These are phyloP conservation scores for Parasteatoda tepidariorum DNA, from an alignment of 1,140 invertebrate genomes.

Conservation along the genomic window DNA sequence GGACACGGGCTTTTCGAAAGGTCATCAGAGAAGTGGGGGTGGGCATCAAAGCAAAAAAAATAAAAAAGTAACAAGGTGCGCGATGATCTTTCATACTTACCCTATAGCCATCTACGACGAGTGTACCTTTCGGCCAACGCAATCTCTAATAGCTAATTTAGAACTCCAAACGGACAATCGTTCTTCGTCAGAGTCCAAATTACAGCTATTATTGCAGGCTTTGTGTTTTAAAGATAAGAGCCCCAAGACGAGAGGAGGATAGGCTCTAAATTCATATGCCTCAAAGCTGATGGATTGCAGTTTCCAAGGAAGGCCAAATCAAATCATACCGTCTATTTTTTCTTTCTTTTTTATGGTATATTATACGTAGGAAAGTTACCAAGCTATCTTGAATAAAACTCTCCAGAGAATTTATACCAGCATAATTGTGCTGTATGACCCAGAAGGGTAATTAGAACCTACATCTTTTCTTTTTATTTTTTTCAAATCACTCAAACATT, in stretches of 20 bases:
- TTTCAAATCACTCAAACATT: too few species aligned
- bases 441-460: background rate
- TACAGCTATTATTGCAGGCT: conserved; percentile 56
- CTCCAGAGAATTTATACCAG: background rate
- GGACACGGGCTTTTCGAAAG: conserved; percentile 28
- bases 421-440: background rate
- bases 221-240: conserved; percentile 52
- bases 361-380: background rate
- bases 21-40: conserved; percentile 42
- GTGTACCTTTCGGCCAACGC: background rate
- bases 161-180: conserved; percentile 55
- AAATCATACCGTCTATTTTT: background rate
- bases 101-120: conserved; percentile 35
- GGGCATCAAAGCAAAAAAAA: conserved; percentile 6
- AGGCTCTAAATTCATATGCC: conserved; percentile 40
- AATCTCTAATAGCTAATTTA: conserved; percentile 57
- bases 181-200: conserved; percentile 57
- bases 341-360: background rate
- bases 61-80: conserved; percentile 43
- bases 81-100: conserved; percentile 41
- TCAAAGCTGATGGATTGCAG: conserved; percentile 46
- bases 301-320: conserved; percentile 14
- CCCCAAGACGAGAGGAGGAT: conserved; percentile 11
- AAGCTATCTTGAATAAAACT: too few species aligned
- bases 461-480: too few species aligned